Evolutionary conservation across 2,888 invertebrate species (phyloP).

Genomic region (Phorcus lineatus): DNA sequence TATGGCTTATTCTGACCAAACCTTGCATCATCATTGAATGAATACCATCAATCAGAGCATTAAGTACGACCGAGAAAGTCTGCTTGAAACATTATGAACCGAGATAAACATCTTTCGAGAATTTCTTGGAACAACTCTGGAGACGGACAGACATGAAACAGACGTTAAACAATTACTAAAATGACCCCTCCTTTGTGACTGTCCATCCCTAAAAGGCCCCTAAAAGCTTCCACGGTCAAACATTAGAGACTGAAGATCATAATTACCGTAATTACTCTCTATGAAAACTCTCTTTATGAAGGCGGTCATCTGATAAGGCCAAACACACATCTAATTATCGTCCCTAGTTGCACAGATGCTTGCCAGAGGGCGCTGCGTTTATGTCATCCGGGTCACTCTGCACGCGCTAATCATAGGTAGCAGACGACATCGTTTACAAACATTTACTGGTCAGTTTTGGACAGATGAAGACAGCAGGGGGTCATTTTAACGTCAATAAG

Average conservation of each 20-base stretch:
- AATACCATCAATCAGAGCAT: too few relatives aligned
- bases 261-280: conserved; percentile 23
- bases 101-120: not conserved
- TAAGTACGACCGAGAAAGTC: too few relatives aligned
- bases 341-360: not conserved
- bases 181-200: not conserved
- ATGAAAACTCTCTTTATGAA: not conserved
- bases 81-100: not conserved
- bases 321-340: conserved; percentile 23
- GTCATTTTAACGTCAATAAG: not conserved
- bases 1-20: too few relatives aligned
- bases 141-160: not conserved
- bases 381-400: conserved; percentile 2
- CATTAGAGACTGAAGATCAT: not conserved
- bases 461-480: conserved; percentile 15
- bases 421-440: conserved; percentile 18
- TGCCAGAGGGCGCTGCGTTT: conserved; percentile 20
- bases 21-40: too few relatives aligned
- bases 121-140: not conserved
- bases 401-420: conserved; percentile 26
- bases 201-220: not conserved
- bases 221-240: conserved; percentile 5
- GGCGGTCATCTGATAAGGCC: not conserved
- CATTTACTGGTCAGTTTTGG: conserved; percentile 9
- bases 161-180: not conserved